These are phyloP conservation scores for Polymixis flavicincta DNA, from an alignment of 2,888 invertebrate genomes.

Conservation along the genomic window DNA sequence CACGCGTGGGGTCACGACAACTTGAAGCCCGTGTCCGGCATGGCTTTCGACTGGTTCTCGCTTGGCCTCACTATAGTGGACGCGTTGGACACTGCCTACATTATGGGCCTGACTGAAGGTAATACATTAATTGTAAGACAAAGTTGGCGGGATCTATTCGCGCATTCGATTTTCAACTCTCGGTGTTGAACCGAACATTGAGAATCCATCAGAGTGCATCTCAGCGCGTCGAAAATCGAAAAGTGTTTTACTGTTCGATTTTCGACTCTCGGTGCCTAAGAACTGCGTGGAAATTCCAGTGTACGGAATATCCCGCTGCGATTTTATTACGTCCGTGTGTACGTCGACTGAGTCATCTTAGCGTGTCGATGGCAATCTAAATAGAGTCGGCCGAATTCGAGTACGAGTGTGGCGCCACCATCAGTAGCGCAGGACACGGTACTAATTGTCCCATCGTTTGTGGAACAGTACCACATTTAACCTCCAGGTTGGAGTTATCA, in stretches of 20 bases:
- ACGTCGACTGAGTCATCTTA: neutral
- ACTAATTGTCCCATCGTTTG: neutral
- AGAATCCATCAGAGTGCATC: no score
- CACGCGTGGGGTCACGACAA: constrained; percentile 99
- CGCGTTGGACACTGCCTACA: constrained; percentile 98
- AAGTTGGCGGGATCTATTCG: no score
- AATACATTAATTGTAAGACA: constrained; percentile 14
- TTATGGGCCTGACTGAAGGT: constrained; percentile 97
- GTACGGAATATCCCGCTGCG: no score
- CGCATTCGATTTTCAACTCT: no score
- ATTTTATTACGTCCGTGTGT: no score
- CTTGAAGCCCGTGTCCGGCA: constrained; percentile 96
- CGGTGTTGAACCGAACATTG: no score
- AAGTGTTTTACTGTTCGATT: no score
- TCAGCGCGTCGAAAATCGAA: no score
- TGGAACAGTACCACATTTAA: neutral
- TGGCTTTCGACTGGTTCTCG: constrained; percentile 98
- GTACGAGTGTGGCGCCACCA: no score
- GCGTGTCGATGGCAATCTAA: neutral
- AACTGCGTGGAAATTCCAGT: no score
- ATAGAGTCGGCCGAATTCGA: neutral
- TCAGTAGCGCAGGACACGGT: neutral
- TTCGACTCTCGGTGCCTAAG: no score
- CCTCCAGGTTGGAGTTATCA: neutral
- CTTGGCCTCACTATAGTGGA: constrained; percentile 99